A percentile compares a stretch with the other conserved stretches of the same genome.
Conservation (phyloP, 2,888 invertebrate genomes). For the Amiota mariae region DNA sequence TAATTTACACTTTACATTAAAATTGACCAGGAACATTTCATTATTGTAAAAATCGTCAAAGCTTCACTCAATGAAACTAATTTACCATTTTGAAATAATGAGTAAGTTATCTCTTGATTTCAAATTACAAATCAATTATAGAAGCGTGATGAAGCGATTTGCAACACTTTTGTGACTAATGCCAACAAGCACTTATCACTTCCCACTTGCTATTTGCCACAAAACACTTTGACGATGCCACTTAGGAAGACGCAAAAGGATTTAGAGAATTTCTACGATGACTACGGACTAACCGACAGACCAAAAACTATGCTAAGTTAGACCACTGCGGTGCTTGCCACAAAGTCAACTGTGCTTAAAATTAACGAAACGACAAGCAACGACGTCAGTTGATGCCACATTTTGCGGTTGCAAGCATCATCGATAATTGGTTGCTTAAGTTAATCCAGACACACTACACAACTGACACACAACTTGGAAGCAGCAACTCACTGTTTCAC, state of each 20-base stretch:
- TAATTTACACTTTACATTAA: too few species aligned
- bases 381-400: conserved; percentile 2
- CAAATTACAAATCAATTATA: conserved; percentile 3
- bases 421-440: conserved; percentile 29
- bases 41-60: too few species aligned
- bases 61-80: too few species aligned
- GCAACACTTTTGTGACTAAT: conserved; percentile 8
- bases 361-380: conserved; percentile 5
- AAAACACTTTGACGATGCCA: neutral
- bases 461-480: neutral
- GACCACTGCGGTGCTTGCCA: conserved; percentile 9
- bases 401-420: conserved; percentile 21
- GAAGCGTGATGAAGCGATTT: neutral
- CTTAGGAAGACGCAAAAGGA: too few species aligned
- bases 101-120: neutral
- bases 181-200: neutral
- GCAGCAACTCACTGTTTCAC: neutral
- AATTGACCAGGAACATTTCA: too few species aligned
- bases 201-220: neutral
- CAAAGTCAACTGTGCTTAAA: conserved; percentile 11
- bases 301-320: neutral
- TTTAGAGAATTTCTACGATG: too few species aligned
- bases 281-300: too few species aligned
- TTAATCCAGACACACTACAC: neutral
- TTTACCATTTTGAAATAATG: too few species aligned